phyloP scores from a whole-genome alignment of 2,797 vertebrate species.

The Vireo griseus region DNA sequence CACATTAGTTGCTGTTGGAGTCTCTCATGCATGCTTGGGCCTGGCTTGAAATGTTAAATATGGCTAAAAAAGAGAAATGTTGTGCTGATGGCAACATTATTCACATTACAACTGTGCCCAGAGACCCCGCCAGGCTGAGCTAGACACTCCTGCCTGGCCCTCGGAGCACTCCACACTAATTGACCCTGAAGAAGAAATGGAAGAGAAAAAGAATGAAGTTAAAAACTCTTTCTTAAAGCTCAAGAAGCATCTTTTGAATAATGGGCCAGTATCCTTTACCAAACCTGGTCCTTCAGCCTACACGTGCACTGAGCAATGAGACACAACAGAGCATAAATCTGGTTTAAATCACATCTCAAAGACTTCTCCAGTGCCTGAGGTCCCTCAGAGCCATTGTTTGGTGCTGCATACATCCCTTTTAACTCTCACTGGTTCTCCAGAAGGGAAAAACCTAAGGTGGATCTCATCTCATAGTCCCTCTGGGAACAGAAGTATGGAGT shows the following conservation, averaged over 20 bases:
- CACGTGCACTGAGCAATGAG: background rate
- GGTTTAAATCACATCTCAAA: background rate
- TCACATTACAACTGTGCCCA: background rate
- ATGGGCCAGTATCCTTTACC: background rate
- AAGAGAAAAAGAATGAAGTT: background rate
- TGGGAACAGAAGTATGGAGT: background rate
- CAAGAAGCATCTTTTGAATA: background rate
- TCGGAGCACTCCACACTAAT: background rate
- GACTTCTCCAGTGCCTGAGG: background rate
- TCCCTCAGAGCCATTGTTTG: background rate
- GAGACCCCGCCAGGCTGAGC: background rate
- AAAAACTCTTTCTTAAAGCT: background rate
- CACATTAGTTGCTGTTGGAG: background rate
- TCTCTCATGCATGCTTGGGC: background rate
- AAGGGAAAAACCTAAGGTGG: background rate
- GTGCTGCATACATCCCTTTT: background rate
- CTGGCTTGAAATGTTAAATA: background rate
- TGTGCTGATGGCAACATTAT: background rate
- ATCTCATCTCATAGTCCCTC: background rate
- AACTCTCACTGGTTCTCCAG: background rate
- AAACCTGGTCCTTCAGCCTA: background rate
- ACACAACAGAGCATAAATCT: background rate
- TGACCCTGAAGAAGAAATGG: background rate
- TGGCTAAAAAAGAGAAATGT: background rate
- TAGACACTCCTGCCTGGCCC: background rate